A percentile compares a stretch with the other conserved stretches of the same genome.
phyloP scores from a whole-genome alignment of 2,113 vertebrate genomes.

The Trichomycterus rosablanca region DNA sequence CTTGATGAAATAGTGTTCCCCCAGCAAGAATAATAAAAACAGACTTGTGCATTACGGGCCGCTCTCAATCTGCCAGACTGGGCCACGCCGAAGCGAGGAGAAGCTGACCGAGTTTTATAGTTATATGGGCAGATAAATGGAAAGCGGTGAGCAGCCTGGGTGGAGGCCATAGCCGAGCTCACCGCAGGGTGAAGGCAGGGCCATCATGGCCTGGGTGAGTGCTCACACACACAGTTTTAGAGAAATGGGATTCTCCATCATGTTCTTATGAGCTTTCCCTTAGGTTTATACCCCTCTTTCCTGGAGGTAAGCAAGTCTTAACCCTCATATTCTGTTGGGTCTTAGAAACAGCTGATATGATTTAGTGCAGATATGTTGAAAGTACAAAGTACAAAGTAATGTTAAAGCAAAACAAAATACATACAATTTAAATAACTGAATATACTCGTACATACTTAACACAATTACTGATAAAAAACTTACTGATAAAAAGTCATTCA shows the following conservation, averaged over 20 bases:
- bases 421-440: no score
- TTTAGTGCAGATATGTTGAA: no score
- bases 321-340: background rate
- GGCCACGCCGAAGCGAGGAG: constrained; percentile 53
- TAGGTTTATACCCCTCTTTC: background rate
- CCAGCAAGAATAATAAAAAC: constrained; percentile 80
- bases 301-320: background rate
- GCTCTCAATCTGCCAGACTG: constrained; percentile 72
- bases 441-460: no score
- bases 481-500: no score
- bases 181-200: constrained; percentile 44
- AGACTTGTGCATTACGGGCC: constrained; percentile 77
- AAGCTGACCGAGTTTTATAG: constrained; percentile 74
- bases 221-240: constrained; percentile 28
- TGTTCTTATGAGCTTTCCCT: constrained; percentile 10
- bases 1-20: constrained; percentile 80
- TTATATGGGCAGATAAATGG: constrained; percentile 72
- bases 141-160: constrained; percentile 58
- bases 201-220: constrained; percentile 38
- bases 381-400: no score
- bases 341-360: no score
- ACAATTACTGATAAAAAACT: no score
- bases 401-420: no score
- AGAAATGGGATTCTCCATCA: constrained; percentile 28
- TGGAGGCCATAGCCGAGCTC: constrained; percentile 48